Evolutionary conservation across 2,888 invertebrate species (phyloP), one percentile per base, ranked within the genome.

Genomic region (Spodoptera littoralis): DNA sequence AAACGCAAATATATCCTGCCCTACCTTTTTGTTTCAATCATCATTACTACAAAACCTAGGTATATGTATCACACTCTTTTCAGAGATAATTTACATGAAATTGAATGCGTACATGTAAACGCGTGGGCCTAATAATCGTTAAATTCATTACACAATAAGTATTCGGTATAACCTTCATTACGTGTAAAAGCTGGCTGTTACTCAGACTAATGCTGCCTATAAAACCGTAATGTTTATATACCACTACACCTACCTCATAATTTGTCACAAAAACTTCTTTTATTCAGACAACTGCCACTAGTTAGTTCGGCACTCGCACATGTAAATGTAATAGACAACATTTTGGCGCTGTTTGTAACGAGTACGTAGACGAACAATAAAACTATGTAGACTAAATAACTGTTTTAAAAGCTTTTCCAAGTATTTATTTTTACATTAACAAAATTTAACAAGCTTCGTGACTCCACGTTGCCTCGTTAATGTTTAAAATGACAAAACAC

Each of bases 181-280:
- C 12, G 41, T 27, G 42, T 64, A 74, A 60, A 60, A 70, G 24
- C 50, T 24, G 24, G 55, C 36, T 18, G 36, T 62, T 60, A 60
- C 24, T 27, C 43, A 44, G 46, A 51, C 49, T 59, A 61, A 61
- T 61, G 66, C 51, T 53, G 44, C 60, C 44, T 60, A 48, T 65
- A 48, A 36, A 57, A 45, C 42, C n/a, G 44, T 57, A 64, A 64
- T 50, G 48, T 62, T 11, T 24, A 12, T 27, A 3, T 49, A 53
- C 52, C 47, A 59, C 61, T 61, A 24, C 11, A 22, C 24, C 13
- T 47, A 44, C 27, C 22, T 57, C 44, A 36, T 18, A n/a, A 52
- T 60, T 73, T 45, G 22, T 42, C 22, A 55, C 24, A 55, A 42
- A 44, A 47, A 36, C 4, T 8, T 41, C 42, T 11, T 51, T 27